A percentile compares a stretch with the other conserved stretches of the same genome.
Conservation (phyloP, 1,140 invertebrate genomes). For the Drosophila biarmipes region DNA sequence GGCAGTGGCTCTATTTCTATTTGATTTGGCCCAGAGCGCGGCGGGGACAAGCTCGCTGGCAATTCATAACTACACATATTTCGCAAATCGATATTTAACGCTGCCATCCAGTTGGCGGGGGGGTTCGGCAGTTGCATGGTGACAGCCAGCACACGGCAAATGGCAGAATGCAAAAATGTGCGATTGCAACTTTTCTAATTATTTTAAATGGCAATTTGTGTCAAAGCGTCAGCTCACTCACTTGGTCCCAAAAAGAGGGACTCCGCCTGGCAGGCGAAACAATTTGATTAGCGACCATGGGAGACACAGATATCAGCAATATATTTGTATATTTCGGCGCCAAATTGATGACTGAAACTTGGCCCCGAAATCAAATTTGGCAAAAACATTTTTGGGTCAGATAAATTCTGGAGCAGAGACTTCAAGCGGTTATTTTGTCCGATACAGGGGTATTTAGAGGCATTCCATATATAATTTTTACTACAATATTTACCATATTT, state of each 20-base stretch:
- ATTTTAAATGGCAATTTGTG: conserved; percentile 81
- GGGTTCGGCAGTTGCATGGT: conserved; percentile 44
- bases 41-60: conserved; percentile 33
- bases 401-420: conserved; percentile 7
- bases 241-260: conserved; percentile 34
- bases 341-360: conserved; percentile 17
- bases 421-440: not conserved
- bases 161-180: conserved; percentile 63
- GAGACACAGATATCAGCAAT: conserved; percentile 24
- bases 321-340: not conserved
- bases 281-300: conserved; percentile 66
- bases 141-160: conserved; percentile 60
- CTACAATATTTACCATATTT: not conserved
- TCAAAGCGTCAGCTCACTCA: conserved; percentile 64
- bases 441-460: too few species aligned
- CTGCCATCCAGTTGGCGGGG: conserved; percentile 14
- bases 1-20: conserved; percentile 68
- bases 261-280: conserved; percentile 30
- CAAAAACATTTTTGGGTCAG: conserved; percentile 12
- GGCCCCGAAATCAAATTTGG: conserved; percentile 21
- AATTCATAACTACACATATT: conserved; percentile 79
- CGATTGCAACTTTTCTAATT: conserved; percentile 78
- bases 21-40: conserved; percentile 61
- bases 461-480: too few species aligned
- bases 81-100: conserved; percentile 80